Conservation (phyloP, 2,113 vertebrate genomes). For the Scalopus aquaticus region DNA sequence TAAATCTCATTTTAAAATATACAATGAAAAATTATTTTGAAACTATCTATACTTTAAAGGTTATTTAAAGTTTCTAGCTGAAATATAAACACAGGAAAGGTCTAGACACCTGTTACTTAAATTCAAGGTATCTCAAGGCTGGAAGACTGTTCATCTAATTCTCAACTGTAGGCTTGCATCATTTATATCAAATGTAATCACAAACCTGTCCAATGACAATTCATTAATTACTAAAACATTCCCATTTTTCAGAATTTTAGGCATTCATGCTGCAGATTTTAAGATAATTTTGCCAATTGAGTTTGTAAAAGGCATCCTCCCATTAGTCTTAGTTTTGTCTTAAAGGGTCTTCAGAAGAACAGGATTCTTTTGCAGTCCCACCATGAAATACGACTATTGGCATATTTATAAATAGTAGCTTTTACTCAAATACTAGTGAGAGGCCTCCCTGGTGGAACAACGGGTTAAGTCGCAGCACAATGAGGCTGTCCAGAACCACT, state of each 20-base stretch:
- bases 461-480: no score
- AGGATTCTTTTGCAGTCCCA: neutral
- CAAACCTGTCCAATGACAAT: neutral
- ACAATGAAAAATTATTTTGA: neutral
- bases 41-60: neutral
- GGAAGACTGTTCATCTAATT: neutral
- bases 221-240: neutral
- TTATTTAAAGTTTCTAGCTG: conserved; percentile 19
- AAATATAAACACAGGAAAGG: neutral
- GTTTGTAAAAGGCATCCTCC: neutral
- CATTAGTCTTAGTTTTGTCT: neutral
- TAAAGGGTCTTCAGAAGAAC: neutral
- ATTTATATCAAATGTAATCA: neutral
- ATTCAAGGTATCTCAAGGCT: neutral
- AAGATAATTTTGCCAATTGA: neutral
- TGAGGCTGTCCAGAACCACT: no score
- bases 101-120: neutral
- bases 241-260: neutral
- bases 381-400: neutral
- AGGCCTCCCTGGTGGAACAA: no score
- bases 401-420: neutral
- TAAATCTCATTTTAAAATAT: conserved; percentile 12
- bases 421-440: neutral
- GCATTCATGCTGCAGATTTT: neutral
- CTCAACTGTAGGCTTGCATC: neutral